Base-by-base conservation (phyloP, 2,888 invertebrate genomes). In the Platycheirus rosarum region DNA sequence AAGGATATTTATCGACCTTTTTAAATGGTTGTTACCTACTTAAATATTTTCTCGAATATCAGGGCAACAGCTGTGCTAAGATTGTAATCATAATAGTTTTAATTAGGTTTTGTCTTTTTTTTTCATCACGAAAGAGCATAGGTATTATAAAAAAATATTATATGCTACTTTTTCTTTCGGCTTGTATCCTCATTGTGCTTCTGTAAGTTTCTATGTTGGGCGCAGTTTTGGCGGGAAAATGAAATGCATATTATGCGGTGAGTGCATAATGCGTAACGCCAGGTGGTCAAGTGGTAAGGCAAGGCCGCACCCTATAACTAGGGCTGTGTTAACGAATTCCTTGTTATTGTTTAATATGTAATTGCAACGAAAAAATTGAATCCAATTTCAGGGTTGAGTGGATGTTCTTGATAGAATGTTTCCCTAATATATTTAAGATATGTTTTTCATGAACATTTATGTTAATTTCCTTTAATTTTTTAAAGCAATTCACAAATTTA, bases 41-140 rank as follows among this genome's bases (percentile, higher is more conserved):
- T 55, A n/a, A 13, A 9, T 2, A 20, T 16, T 13, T 26, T 20
- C 48, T 35, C 57, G 13, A 44, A 53, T 11, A 49, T 40, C 51
- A 40, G 29, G 26, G 53, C 53, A 63, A 63, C 69, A 76, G 76
- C 69, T 76, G 76, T 70, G 32, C 37, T 16, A 35, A 76, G 76
- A 76, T 76, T 57, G 49, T 55, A 63, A 70, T 70, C 70, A 70
- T 76, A n/a, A 55, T 40, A 40, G 29, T 42, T 70, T 63, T 63
- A 76, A 76, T 70, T 76, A 63, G 53, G 46, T 48, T 63, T 29
- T 55, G 62, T 53, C 60, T 55, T 23, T 4, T 62, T 69, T 23
- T 57, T 14, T 2, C 20, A 53, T 53, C 53, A 35, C 7, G 35
- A 35, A 53, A 18, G n/a, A 35, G 1, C 2, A 20, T 13, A 18